These are phyloP conservation scores for Aphidius colemani DNA, from an alignment of 2,888 invertebrate genomes.

Conservation along the genomic window DNA sequence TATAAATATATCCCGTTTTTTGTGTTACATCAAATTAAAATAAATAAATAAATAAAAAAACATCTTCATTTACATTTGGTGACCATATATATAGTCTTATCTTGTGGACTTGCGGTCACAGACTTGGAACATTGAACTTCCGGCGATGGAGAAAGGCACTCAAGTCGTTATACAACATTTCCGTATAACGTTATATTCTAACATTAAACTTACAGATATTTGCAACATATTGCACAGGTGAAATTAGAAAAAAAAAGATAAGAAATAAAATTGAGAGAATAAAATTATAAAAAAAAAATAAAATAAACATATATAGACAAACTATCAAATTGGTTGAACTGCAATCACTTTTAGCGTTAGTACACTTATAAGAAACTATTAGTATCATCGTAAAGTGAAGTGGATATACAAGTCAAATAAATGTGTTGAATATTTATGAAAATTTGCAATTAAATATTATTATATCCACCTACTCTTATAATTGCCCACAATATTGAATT, in stretches of 20 bases:
- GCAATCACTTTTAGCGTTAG: conserved; percentile 1
- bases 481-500: conserved; percentile 6
- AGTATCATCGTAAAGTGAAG: conserved; percentile 19
- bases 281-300: background rate
- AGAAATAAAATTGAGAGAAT: background rate
- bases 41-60: conserved; percentile 7
- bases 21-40: background rate
- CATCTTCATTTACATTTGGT: conserved; percentile 17
- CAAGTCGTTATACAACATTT: conserved; percentile 16
- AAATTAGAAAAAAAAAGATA: conserved; percentile 5
- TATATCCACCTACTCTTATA: background rate
- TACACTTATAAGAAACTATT: conserved; percentile 3
- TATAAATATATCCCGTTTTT: conserved; percentile 16
- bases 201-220: background rate
- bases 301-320: background rate
- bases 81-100: conserved; percentile 3
- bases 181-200: conserved; percentile 9
- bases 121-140: conserved; percentile 12
- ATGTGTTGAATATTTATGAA: conserved; percentile 1
- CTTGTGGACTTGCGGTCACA: background rate
- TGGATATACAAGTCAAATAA: conserved; percentile 9
- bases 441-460: too few relatives aligned
- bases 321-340: conserved; percentile 1
- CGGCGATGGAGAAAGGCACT: conserved; percentile 30
- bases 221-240: background rate